These are phyloP conservation scores for Betta splendens DNA, from an alignment of 2,797 vertebrate genomes.

Conservation along the genomic window DNA sequence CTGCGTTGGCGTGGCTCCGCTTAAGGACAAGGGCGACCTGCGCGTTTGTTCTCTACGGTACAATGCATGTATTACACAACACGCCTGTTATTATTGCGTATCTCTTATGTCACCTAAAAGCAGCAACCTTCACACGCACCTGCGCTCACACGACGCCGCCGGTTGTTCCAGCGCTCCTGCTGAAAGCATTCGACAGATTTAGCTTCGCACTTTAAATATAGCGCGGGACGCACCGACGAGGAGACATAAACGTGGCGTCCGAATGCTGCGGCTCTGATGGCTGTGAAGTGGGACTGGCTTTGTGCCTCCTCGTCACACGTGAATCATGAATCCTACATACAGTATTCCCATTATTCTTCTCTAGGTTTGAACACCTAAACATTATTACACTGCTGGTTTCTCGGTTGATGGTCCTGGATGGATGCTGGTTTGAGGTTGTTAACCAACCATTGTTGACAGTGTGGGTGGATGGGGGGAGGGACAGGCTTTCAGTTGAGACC, in stretches of 20 bases:
- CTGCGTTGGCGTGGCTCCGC: constrained; percentile 38
- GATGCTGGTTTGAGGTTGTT: constrained; percentile 42
- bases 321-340: constrained; percentile 24
- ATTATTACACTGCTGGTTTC: constrained; percentile 28
- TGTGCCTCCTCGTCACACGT: constrained; percentile 16
- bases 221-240: constrained; percentile 49
- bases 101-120: constrained; percentile 68
- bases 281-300: constrained; percentile 30
- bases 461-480: constrained; percentile 23
- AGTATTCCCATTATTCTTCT: constrained; percentile 21
- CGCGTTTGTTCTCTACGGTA: constrained; percentile 53
- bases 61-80: too few species aligned
- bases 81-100: too few species aligned
- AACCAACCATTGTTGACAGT: constrained; percentile 12
- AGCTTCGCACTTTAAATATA: constrained; percentile 70
- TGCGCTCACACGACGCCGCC: constrained; percentile 30
- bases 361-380: constrained; percentile 46
- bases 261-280: constrained; percentile 38
- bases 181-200: constrained; percentile 68
- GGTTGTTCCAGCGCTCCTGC: constrained; percentile 40
- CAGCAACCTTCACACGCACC: constrained; percentile 31
- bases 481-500: constrained; percentile 72
- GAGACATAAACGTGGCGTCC: constrained; percentile 58
- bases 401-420: constrained; percentile 38
- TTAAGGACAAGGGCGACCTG: constrained; percentile 25